Evolutionary conservation across 1,140 invertebrate species (phyloP).

Genomic region (Platyura marginata): DNA sequence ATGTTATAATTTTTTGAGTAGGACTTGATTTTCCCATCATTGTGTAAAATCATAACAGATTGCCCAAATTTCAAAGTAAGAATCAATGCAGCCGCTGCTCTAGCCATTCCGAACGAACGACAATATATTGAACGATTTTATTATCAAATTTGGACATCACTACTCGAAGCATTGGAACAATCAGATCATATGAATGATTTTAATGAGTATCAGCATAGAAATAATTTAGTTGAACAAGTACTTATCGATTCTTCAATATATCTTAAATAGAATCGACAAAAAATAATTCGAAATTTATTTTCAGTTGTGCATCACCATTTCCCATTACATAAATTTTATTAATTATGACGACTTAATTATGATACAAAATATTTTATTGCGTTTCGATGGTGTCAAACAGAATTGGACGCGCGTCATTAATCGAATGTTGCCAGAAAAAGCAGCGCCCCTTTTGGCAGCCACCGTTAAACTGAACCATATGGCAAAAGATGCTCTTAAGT

Average conservation of each 20-base stretch:
- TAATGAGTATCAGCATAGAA: constrained; percentile 61
- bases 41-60: constrained; percentile 28
- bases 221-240: constrained; percentile 49
- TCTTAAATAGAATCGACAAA: too few species aligned
- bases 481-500: not conserved
- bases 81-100: constrained; percentile 60
- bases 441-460: constrained; percentile 16
- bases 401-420: constrained; percentile 18
- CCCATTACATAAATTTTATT: constrained; percentile 12
- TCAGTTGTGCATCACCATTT: constrained; percentile 15
- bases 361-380: constrained; percentile 7
- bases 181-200: constrained; percentile 56
- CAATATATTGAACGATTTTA: constrained; percentile 39
- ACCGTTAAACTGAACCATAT: constrained; percentile 7
- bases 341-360: constrained; percentile 9
- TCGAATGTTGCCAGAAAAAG: constrained; percentile 18
- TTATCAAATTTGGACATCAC: constrained; percentile 40
- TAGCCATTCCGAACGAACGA: constrained; percentile 37
- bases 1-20: not conserved
- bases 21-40: constrained; percentile 24
- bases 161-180: constrained; percentile 50
- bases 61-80: constrained; percentile 48
- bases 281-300: too few species aligned
- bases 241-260: too few species aligned
- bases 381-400: constrained; percentile 10